Evolutionary conservation across 2,888 invertebrate species (phyloP), one percentile per base, ranked within the genome.

Genomic region (Conchocele bisecta): DNA sequence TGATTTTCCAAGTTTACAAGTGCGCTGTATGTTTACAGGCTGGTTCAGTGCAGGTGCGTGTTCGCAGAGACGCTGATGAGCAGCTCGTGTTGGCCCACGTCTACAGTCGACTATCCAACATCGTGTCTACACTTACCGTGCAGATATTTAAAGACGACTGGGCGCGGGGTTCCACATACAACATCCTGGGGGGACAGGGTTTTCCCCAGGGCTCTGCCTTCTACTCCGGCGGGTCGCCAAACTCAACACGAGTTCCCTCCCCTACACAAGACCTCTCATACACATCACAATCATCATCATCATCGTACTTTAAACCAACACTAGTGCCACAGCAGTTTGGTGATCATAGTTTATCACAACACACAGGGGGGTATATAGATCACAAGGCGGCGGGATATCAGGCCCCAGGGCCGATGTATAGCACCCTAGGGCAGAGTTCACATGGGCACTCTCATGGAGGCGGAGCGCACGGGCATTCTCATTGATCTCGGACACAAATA

Each of bases 1-100:
- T n/a, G n/a, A n/a, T n/a, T n/a, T n/a, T n/a, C n/a, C n/a, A n/a
- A n/a, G n/a, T n/a, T 11, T 15, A 26, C 24, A 2, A 15, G 1
- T 15, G 4, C 13, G 44, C 22, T n/a, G 3, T 44, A 3, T n/a
- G 42, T 39, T 67, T 86, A 4, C 83, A 93, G 93, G 92, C 92
- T 72, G 93, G 93, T 26, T 93, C 93, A 3, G 91, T 94, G 1
- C 93, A 93, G 82, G 94, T 94, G 2, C 89, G 94, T 24, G 92
- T 94, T 4, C 88, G 93, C 33, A 88, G 93, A 33, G 94, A 94
- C 86, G 94, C 94, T 4, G 92, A 94, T 85, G 94, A 94, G 83
- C 93, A 93, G 87, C 85, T 93, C 79, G 94, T 94, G 6, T 88
- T 94, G 53, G 92, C 93, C 6, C 93, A 93, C 80, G 93, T 94